A percentile compares a stretch with the other conserved stretches of the same genome.
phyloP scores from a whole-genome alignment of 1,140 invertebrate genomes.

The Bursaphelenchus mucronatus region DNA sequence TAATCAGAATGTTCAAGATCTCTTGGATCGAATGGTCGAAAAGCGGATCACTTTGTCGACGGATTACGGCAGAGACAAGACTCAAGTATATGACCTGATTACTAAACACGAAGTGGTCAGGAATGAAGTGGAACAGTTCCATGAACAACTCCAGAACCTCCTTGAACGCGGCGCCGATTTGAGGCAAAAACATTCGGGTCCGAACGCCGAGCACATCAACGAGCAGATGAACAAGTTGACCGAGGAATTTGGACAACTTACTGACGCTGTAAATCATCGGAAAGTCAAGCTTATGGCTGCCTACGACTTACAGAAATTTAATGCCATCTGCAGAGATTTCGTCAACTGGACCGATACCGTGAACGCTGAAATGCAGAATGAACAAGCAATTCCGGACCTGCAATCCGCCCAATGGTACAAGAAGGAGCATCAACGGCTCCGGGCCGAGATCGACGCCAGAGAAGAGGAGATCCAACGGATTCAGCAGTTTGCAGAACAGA shows the following conservation, averaged over 20 bases:
- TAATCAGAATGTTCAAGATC: constrained; percentile 89
- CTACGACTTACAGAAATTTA: constrained; percentile 81
- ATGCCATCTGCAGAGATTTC: constrained; percentile 27
- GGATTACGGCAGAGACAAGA: constrained; percentile 79
- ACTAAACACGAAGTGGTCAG: constrained; percentile 87
- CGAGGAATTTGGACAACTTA: constrained; percentile 79
- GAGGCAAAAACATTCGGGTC: constrained; percentile 81
- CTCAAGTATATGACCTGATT: constrained; percentile 76
- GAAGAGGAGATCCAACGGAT: constrained; percentile 78
- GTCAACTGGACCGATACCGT: constrained; percentile 28
- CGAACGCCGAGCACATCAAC: constrained; percentile 81
- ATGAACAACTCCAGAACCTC: constrained; percentile 77
- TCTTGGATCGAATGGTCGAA: constrained; percentile 80
- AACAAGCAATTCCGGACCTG: constrained; percentile 76
- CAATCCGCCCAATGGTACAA: constrained; percentile 79
- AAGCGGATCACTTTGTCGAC: constrained; percentile 78
- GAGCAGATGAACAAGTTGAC: constrained; percentile 78
- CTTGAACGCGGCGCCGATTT: constrained; percentile 84
- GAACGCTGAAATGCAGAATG: constrained; percentile 68
- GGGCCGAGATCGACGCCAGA: constrained; percentile 87
- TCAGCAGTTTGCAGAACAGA: constrained; percentile 74
- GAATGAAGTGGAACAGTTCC: constrained; percentile 85
- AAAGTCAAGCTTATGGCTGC: constrained; percentile 78
- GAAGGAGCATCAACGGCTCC: constrained; percentile 81
- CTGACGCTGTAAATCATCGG: constrained; percentile 74